These are phyloP conservation scores for Entomobrya multifasciata DNA, from an alignment of 2,888 invertebrate species.

Conservation along the genomic window DNA sequence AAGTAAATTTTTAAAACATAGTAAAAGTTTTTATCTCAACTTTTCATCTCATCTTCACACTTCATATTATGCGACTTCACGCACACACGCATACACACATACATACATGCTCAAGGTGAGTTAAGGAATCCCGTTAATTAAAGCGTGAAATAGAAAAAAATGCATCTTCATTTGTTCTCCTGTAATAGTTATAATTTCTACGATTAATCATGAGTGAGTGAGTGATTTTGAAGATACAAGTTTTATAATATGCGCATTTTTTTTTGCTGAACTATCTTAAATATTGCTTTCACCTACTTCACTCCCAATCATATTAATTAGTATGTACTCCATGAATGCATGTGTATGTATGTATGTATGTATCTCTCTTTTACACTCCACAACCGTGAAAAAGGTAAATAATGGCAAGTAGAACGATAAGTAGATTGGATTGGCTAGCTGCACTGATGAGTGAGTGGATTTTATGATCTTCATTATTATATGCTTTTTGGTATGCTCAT, in stretches of 20 bases:
- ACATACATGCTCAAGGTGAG: too few species aligned
- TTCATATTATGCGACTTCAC: not conserved
- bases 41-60: too few species aligned
- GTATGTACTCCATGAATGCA: not conserved
- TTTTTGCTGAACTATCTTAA: too few species aligned
- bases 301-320: not conserved
- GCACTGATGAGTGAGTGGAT: too few species aligned
- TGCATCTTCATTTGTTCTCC: too few species aligned
- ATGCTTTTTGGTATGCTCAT: too few species aligned
- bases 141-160: not conserved
- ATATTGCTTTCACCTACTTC: conserved; percentile 35
- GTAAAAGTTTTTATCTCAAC: too few species aligned
- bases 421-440: too few species aligned
- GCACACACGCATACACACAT: not conserved
- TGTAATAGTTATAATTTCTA: not conserved
- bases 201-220: not conserved
- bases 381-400: not conserved
- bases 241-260: too few species aligned
- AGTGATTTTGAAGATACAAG: too few species aligned
- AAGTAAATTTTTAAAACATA: not conserved
- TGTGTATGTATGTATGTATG: not conserved
- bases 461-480: too few species aligned
- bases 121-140: not conserved
- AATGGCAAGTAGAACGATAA: conserved; percentile 3
- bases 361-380: not conserved